phyloP scores from a whole-genome alignment of 2,113 vertebrate genomes.

The Hippocampus guttulatus region DNA sequence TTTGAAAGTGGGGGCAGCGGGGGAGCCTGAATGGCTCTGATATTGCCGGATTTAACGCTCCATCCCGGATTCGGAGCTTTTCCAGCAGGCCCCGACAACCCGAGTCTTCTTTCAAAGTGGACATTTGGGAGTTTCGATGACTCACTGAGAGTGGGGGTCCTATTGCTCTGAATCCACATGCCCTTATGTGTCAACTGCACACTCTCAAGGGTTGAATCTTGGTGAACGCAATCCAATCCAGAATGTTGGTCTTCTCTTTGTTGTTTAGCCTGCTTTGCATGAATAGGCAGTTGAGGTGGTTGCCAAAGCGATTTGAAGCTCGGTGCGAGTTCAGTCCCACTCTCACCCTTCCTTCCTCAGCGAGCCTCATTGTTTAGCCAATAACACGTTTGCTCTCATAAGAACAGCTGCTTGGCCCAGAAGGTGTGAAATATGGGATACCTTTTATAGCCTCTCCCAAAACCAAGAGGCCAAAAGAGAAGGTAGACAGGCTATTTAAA shows the following conservation, averaged over 20 bases:
- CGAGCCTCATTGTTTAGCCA: slow-evolving; percentile 50
- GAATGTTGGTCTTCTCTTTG: neutral
- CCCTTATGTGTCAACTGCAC: neutral
- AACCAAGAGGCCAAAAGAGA: slow-evolving; percentile 50
- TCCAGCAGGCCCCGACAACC: slow-evolving; percentile 30
- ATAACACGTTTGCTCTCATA: slow-evolving; percentile 71
- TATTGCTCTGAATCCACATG: neutral
- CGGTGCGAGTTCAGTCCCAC: neutral
- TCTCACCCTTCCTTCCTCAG: slow-evolving; percentile 22
- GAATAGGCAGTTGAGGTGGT: neutral
- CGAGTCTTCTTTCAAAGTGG: slow-evolving; percentile 15
- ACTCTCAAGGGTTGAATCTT: neutral
- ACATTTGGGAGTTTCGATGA: neutral
- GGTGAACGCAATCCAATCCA: neutral
- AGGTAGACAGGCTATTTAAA: slow-evolving; percentile 43
- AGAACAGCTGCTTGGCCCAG: slow-evolving; percentile 74
- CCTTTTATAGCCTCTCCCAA: slow-evolving; percentile 68
- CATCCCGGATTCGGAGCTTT: slow-evolving; percentile 42
- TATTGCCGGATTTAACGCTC: slow-evolving; percentile 56
- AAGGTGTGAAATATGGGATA: slow-evolving; percentile 74
- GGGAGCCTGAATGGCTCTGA: slow-evolving; percentile 48
- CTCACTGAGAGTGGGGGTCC: neutral
- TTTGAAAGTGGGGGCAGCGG: slow-evolving; percentile 32
- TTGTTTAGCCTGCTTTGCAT: neutral
- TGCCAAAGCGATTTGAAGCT: neutral